Base-by-base conservation (phyloP, 2,888 invertebrate species). In the Amorpha juglandis region DNA sequence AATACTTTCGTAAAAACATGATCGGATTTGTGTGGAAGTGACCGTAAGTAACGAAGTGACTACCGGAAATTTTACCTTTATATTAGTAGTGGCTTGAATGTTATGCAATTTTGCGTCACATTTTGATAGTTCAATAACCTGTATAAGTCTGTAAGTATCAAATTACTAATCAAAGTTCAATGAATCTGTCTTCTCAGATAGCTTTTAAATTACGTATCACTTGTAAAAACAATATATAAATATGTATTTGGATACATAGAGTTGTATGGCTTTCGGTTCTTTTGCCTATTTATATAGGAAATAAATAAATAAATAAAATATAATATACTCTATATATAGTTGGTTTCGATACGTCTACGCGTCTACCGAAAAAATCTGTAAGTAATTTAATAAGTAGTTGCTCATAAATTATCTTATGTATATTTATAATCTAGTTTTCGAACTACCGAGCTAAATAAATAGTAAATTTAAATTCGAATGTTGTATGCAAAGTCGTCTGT, bases 61-160 rank as follows among this genome's bases (percentile, higher is more conserved):
- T 19, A 19, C 19, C 8, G 3, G 1, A 45, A 45, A 45, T 14
- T 19, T 19, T 16, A 48, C 8, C 16, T 50, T 19, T 9, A 11
- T 50, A 50, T 50, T 19, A 50, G 0, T 19, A 50, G 38, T 38
- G 38, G 9, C 38, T 1, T 9, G 2, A 33, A 8, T 14, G n/a
- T n/a, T 35, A 16, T 21, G 4, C 12, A n/a, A 16, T 53, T 33
- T 38, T 16, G 11, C 35, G 55, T 38, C 16, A 38, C 16, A 11
- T 38, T 33, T 55, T 38, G 38, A 16, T 16, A 55, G 55, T 55
- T 16, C 38, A 55, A 55, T 38, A 16, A 38, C 38, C 16, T n/a
- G 12, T 16, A 12, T 16, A 38, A 6, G 35, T 38, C 35, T 50
- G 50, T 8, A 48, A 48, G 48, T 9, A 38, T 55, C 35, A 38